Evolutionary conservation across 2,888 invertebrate genomes (phyloP).

Genomic region (Diadegma fenestrale): DNA sequence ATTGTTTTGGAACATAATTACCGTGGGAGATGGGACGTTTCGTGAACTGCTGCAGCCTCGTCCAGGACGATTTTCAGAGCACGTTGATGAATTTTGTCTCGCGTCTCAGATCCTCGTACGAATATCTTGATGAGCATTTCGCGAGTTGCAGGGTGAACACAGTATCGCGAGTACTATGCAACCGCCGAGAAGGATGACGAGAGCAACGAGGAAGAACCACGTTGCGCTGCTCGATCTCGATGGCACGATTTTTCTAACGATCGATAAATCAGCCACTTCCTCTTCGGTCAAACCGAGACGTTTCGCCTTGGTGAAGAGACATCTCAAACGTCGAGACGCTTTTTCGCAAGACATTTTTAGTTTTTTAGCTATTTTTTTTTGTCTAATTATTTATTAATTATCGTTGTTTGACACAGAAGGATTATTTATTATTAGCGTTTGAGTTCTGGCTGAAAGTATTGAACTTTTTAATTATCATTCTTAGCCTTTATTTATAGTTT

Average conservation of each 20-base stretch:
- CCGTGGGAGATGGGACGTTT: conserved; percentile 40
- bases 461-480: conserved; percentile 17
- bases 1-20: conserved; percentile 29
- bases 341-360: conserved; percentile 79
- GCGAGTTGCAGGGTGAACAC: conserved; percentile 76
- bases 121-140: conserved; percentile 67
- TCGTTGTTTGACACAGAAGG: conserved; percentile 27
- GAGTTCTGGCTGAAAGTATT: not conserved
- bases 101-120: conserved; percentile 61
- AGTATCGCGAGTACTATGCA: conserved; percentile 74
- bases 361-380: conserved; percentile 7
- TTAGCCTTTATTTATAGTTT: not conserved
- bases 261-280: conserved; percentile 76
- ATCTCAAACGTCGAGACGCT: conserved; percentile 77
- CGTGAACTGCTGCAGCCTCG: conserved; percentile 29
- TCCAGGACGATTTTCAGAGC: not conserved
- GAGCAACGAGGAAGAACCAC: conserved; percentile 74
- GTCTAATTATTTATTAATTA: not conserved
- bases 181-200: conserved; percentile 73
- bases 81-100: not conserved
- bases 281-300: conserved; percentile 75
- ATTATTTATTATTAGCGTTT: not conserved
- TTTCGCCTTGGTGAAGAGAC: conserved; percentile 76
- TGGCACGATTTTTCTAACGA: conserved; percentile 76
- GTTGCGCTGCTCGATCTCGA: conserved; percentile 69